These are phyloP conservation scores for Eumaeus atala DNA, from an alignment of 1,140 invertebrate genomes.

Conservation along the genomic window DNA sequence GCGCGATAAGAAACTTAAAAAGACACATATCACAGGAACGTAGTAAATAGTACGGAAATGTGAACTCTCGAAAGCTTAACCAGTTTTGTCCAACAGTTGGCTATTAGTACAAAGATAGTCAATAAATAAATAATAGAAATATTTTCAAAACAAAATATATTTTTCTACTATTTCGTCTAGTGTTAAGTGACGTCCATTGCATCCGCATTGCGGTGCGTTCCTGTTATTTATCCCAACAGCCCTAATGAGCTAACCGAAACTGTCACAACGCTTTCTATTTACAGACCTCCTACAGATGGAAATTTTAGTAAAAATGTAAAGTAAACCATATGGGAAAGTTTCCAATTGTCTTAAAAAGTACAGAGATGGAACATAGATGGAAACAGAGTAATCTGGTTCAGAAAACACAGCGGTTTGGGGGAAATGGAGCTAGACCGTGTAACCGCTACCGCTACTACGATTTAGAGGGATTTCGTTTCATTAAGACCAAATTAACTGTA, in stretches of 20 bases:
- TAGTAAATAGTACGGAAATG: no score
- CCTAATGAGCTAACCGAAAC: not conserved
- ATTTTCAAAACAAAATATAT: no score
- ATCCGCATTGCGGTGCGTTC: no score
- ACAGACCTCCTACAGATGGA: constrained; percentile 7
- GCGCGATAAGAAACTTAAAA: no score
- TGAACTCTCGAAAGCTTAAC: no score
- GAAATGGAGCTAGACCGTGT: constrained; percentile 26
- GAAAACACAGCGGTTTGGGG: constrained; percentile 28
- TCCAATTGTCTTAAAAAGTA: constrained; percentile 34
- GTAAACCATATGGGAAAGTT: constrained; percentile 23
- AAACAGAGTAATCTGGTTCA: constrained; percentile 27
- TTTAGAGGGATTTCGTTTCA: constrained; percentile 22
- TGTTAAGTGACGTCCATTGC: no score
- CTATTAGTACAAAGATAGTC: no score
- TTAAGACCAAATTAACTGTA: constrained; percentile 28
- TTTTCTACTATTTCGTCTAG: no score
- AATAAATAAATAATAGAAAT: no score
- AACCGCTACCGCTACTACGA: constrained; percentile 22
- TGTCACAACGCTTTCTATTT: not conserved
- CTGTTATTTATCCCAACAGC: not conserved
- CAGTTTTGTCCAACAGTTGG: no score
- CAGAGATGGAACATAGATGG: constrained; percentile 30
- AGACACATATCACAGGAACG: no score
- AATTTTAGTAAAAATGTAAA: constrained; percentile 29